Evolutionary conservation across 2,113 vertebrate species (phyloP), one percentile per base, ranked within the genome.

Genomic region (Petaurus breviceps): DNA sequence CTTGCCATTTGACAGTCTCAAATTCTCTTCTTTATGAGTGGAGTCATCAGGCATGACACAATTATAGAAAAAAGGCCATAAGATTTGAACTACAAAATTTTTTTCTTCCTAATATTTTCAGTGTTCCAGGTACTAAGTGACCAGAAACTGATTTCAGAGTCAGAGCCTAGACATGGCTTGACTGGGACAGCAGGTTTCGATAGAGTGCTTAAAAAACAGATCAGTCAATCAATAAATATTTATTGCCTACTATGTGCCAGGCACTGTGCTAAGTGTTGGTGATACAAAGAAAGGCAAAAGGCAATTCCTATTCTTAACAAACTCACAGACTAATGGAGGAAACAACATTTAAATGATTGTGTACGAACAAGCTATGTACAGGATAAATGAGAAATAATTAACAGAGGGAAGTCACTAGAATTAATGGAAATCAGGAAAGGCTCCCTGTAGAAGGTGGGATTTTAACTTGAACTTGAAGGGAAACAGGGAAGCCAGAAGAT

Each of bases 31-130:
- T 3, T 61, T 31, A 2, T 12, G 37, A 89, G 23, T 84, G 6
- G 57, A 53, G 51, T 49, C 89, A 46, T 68, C 92, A 51, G 31
- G 51, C 49, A 26, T 28, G 90, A 96, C 84, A 91, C 51, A 93
- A 25, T 90, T 1, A 77, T 37, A 91, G 51, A 2, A 89, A 84
- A 95, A 9, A 96, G 91, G 91, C 19, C 53, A 46, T 37, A 90
- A 26, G 50, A 91, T 93, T 51, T 46, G 3, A 47, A 51, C 51
- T 37, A 25, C 28, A 68, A 61, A 77, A 84, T 68, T 14, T 55
- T 68, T 77, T 77, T 43, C 16, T 23, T 43, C 19, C 19, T 84
- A 43, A 84, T 43, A 23, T 43, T 84, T 84, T 84, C n/a, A 53
- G 28, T 47, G 50, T 94, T 26, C 23, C 24, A 97, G 16, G 55